These are phyloP conservation scores for Orgyia antiqua DNA, from an alignment of 2,888 invertebrate species.

Conservation along the genomic window DNA sequence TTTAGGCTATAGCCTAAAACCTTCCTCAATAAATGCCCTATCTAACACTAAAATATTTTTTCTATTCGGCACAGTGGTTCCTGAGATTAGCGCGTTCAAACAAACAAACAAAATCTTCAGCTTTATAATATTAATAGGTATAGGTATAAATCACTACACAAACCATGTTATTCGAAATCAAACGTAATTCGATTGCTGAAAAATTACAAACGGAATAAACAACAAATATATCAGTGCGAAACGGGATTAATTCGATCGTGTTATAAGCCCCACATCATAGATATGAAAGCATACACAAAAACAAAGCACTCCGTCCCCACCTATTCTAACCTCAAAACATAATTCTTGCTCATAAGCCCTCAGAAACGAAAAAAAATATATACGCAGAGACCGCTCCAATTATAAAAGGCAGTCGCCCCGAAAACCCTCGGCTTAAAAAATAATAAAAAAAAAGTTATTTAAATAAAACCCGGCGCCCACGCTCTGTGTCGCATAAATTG, in stretches of 20 bases:
- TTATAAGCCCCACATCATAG: conserved; percentile 25
- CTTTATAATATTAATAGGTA: too few species aligned
- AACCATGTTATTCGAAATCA: neutral
- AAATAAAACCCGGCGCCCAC: conserved; percentile 67
- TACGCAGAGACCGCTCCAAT: conserved; percentile 57
- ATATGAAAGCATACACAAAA: conserved; percentile 27
- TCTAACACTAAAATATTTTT: too few species aligned
- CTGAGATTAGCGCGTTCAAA: too few species aligned
- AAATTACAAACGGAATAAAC: conserved; percentile 4
- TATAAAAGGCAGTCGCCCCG: conserved; percentile 64
- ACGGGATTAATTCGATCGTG: conserved; percentile 7
- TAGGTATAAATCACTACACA: too few species aligned
- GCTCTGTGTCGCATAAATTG: conserved; percentile 76
- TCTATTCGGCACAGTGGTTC: too few species aligned
- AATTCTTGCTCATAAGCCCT: conserved; percentile 55
- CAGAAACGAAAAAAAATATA: conserved; percentile 43
- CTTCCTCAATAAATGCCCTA: too few species aligned
- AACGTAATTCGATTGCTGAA: conserved; percentile 7
- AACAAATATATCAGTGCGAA: conserved; percentile 7
- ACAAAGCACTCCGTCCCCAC: conserved; percentile 24
- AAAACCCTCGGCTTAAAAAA: conserved; percentile 56
- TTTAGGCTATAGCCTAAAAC: too few species aligned
- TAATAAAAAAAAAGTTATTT: conserved; percentile 66
- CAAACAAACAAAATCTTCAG: too few species aligned
- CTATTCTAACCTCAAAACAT: conserved; percentile 62